phyloP scores from a whole-genome alignment of 2,888 invertebrate genomes.

The Luperina nickerlii region DNA sequence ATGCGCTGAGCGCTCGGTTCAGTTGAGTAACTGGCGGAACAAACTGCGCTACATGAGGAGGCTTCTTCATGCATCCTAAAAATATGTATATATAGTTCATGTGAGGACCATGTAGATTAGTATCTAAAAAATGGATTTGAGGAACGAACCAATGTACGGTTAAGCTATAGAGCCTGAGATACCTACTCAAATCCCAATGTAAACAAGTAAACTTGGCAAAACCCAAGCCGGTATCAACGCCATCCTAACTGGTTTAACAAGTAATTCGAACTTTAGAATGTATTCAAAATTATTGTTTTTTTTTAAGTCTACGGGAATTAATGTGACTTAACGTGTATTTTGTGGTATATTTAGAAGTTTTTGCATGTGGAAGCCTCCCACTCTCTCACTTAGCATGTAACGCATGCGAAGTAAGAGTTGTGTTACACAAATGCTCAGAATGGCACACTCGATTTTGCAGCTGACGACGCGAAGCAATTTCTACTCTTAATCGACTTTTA shows the following conservation, averaged over 20 bases:
- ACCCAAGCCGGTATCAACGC: neutral
- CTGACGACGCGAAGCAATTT: neutral
- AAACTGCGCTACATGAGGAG: too few relatives aligned
- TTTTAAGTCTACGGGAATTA: neutral
- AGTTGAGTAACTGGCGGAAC: too few relatives aligned
- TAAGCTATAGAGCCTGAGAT: neutral
- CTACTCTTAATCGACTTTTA: neutral
- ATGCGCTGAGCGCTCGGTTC: too few relatives aligned
- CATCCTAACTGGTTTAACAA: conserved; percentile 19
- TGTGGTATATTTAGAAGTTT: neutral
- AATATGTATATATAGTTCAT: neutral
- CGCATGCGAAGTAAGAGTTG: neutral
- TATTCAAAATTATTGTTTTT: neutral
- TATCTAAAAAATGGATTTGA: neutral
- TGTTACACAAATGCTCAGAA: neutral
- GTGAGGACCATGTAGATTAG: neutral
- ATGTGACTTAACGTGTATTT: neutral
- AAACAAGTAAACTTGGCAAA: conserved; percentile 26
- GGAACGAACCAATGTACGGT: neutral
- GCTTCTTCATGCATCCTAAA: too few relatives aligned
- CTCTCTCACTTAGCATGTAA: neutral
- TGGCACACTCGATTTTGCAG: neutral
- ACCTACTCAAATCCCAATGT: neutral
- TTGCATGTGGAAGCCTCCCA: too few relatives aligned
- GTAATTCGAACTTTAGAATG: neutral